Evolutionary conservation across 2,113 vertebrate species (phyloP).

Genomic region (Tetraodon nigroviridis): DNA sequence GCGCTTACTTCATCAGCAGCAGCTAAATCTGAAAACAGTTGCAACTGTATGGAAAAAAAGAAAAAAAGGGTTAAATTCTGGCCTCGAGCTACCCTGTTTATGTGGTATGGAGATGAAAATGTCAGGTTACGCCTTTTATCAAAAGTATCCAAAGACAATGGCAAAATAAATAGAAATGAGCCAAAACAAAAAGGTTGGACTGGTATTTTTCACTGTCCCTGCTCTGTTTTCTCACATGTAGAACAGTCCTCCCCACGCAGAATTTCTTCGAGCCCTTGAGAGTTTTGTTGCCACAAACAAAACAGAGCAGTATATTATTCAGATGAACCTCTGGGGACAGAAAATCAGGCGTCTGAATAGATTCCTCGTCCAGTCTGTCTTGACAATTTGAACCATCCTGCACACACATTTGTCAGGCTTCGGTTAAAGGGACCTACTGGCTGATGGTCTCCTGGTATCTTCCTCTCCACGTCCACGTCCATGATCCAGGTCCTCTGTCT

Average conservation of each 20-base stretch:
- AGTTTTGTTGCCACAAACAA: conserved; percentile 46
- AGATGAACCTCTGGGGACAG: conserved; percentile 31
- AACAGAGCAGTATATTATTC: conserved; percentile 41
- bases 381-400: too few species aligned
- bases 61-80: too few species aligned
- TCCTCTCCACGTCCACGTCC: not conserved
- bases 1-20: too few species aligned
- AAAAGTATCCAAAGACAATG: too few species aligned
- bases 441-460: not conserved
- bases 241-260: conserved; percentile 26
- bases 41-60: too few species aligned
- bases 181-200: conserved; percentile 16
- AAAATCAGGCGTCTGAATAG: conserved; percentile 30
- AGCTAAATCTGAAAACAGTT: too few species aligned
- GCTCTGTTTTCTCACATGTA: conserved; percentile 4
- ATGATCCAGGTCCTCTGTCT: too few species aligned
- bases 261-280: conserved; percentile 42
- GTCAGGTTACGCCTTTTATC: too few species aligned
- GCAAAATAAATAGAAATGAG: not conserved
- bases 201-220: not conserved
- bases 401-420: too few species aligned
- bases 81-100: too few species aligned
- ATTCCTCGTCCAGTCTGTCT: not conserved
- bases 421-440: too few species aligned
- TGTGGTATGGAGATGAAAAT: too few species aligned